These are phyloP conservation scores for Drosophila erecta DNA, from an alignment of 1,140 invertebrate genomes.

Conservation along the genomic window DNA sequence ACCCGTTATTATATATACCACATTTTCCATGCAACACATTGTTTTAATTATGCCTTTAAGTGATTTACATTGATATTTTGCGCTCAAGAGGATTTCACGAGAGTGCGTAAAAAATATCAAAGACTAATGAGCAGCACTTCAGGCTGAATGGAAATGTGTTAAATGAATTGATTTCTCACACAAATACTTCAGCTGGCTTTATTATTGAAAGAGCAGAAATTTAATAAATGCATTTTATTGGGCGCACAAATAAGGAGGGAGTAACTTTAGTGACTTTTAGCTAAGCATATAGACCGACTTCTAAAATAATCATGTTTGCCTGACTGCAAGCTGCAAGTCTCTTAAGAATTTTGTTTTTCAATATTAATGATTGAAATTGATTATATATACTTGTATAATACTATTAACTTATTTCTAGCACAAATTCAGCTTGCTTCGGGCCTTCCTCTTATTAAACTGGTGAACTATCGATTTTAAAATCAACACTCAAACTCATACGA, in stretches of 20 bases:
- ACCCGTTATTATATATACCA: constrained; percentile 31
- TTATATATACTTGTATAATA: too few species aligned
- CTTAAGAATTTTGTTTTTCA: too few species aligned
- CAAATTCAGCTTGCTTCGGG: background rate
- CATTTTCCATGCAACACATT: constrained; percentile 37
- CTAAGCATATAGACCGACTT: background rate
- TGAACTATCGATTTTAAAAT: constrained; percentile 15
- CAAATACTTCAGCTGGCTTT: constrained; percentile 12
- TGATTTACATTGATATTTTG: constrained; percentile 61
- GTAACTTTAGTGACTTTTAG: background rate
- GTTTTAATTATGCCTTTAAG: constrained; percentile 73
- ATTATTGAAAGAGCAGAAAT: constrained; percentile 4
- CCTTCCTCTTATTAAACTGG: constrained; percentile 4
- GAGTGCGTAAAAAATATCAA: constrained; percentile 28
- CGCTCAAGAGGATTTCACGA: constrained; percentile 1
- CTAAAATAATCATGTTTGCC: background rate
- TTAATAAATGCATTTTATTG: background rate
- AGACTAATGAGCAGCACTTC: constrained; percentile 44
- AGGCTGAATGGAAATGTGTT: constrained; percentile 25
- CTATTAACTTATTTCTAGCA: too few species aligned
- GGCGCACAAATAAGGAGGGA: background rate
- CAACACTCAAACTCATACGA: background rate
- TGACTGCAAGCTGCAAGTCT: too few species aligned
- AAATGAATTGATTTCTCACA: constrained; percentile 42
- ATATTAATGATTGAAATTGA: background rate